Percentiles rank a stretch among this genome's conserved stretches.
These are phyloP conservation scores for human DNA, from an alignment of 2,113 vertebrate species.

Conservation along the genomic window DNA sequence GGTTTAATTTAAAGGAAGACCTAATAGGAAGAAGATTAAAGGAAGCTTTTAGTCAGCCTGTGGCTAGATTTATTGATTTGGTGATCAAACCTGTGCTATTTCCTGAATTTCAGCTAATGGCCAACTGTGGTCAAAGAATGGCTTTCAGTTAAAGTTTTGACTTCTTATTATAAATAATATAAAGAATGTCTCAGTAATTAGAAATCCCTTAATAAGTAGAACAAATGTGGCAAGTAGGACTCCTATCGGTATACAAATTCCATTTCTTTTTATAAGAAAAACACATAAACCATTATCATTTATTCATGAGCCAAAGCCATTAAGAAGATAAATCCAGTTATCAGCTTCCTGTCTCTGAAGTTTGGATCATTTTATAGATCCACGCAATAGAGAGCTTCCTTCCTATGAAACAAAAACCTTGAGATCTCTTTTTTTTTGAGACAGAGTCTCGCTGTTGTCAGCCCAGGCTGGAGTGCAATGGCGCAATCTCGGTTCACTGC, in stretches of 20 bases:
- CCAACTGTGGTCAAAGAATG: slow-evolving; percentile 83
- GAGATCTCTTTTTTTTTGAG: slow-evolving; percentile 64
- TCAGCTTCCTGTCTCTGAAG: slow-evolving; percentile 86
- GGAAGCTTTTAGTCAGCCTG: slow-evolving; percentile 87
- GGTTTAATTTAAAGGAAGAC: slow-evolving; percentile 85
- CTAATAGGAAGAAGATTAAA: slow-evolving; percentile 86
- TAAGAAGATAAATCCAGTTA: slow-evolving; percentile 89
- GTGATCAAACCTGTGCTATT: slow-evolving; percentile 86
- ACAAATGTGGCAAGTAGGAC: slow-evolving; percentile 82
- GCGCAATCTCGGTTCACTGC: too few relatives aligned
- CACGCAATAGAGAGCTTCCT: slow-evolving; percentile 87
- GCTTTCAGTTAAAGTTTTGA: slow-evolving; percentile 84
- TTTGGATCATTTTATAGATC: slow-evolving; percentile 89
- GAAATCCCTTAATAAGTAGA: slow-evolving; percentile 84
- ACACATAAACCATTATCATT: slow-evolving; percentile 85
- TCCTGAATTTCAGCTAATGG: slow-evolving; percentile 86
- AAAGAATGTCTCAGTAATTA: slow-evolving; percentile 82
- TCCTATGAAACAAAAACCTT: slow-evolving; percentile 86
- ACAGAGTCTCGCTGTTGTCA: too few relatives aligned
- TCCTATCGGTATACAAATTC: slow-evolving; percentile 77
- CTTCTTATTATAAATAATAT: slow-evolving; percentile 83
- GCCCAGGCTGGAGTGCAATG: too few relatives aligned
- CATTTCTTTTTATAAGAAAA: slow-evolving; percentile 84
- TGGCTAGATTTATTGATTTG: slow-evolving; percentile 91
- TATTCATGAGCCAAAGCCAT: slow-evolving; percentile 89